Conservation (phyloP, 2,797 vertebrate species). For the Diglossa cyanea region DNA sequence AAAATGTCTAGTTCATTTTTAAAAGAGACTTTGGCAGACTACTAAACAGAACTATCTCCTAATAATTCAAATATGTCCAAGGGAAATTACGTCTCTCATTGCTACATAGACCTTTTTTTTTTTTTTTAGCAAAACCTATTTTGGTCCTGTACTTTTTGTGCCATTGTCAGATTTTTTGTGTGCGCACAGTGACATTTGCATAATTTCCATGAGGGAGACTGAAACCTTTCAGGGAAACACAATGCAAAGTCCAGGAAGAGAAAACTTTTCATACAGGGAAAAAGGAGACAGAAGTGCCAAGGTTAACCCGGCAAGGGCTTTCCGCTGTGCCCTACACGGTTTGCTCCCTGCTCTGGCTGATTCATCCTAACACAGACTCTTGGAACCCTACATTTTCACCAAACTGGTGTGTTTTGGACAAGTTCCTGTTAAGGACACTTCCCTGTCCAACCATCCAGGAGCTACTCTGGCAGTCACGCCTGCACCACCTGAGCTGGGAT, state of each 20-base stretch:
- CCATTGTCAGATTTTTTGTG: neutral
- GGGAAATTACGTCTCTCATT: neutral
- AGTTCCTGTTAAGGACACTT: neutral
- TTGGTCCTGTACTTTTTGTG: slow-evolving; percentile 18
- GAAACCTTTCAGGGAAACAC: slow-evolving; percentile 11
- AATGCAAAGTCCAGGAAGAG: neutral
- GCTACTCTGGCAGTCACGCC: neutral
- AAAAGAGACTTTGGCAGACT: neutral
- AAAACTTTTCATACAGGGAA: neutral
- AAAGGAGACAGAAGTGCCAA: neutral
- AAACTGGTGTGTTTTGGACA: neutral
- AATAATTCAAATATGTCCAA: neutral
- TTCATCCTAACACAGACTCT: neutral
- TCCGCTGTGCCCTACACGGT: neutral
- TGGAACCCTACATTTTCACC: neutral
- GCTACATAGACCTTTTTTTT: neutral
- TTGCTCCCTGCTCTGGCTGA: neutral
- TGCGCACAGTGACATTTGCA: neutral
- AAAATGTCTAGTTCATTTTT: neutral
- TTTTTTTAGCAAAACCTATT: neutral
- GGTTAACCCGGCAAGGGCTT: neutral
- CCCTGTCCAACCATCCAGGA: neutral
- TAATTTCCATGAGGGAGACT: slow-evolving; percentile 35
- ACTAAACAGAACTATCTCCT: neutral
- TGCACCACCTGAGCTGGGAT: neutral